Percentiles rank a stretch among this genome's conserved stretches.
These are phyloP conservation scores for Homalodisca vitripennis DNA, from an alignment of 1,140 invertebrate species.

Conservation along the genomic window DNA sequence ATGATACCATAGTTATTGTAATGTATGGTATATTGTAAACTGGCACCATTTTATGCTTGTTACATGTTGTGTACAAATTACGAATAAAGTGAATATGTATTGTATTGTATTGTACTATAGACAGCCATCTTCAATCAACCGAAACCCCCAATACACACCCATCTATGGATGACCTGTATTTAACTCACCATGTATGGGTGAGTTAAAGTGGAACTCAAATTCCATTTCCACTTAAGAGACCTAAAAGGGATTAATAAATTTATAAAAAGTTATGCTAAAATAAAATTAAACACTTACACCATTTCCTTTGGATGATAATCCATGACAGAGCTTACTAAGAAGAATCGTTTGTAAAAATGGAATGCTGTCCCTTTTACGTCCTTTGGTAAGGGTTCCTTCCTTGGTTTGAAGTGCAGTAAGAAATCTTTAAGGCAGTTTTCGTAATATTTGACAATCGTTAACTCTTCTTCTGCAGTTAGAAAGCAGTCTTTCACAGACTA, in stretches of 20 bases:
- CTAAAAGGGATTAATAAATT: background rate
- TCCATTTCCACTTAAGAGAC: background rate
- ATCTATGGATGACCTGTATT: background rate
- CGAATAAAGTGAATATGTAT: no score
- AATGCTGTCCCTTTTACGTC: background rate
- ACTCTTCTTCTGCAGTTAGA: background rate
- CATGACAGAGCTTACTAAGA: background rate
- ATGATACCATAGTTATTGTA: no score
- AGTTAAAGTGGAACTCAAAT: background rate
- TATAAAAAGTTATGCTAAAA: background rate
- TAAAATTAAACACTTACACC: background rate
- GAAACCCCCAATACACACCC: no score
- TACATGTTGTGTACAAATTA: no score
- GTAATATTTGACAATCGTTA: background rate
- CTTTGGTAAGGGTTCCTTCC: background rate
- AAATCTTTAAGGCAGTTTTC: background rate
- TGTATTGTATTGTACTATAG: no score
- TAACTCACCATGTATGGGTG: background rate
- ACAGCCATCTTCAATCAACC: no score
- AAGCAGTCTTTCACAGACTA: background rate
- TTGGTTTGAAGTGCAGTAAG: background rate
- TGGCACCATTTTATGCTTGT: no score
- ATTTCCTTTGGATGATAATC: background rate
- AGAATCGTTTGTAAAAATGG: background rate
- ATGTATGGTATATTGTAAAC: no score